A percentile compares a stretch with the other conserved stretches of the same genome.
Evolutionary conservation across 1,140 invertebrate genomes (phyloP).

Genomic region (Babylonia areolata): DNA sequence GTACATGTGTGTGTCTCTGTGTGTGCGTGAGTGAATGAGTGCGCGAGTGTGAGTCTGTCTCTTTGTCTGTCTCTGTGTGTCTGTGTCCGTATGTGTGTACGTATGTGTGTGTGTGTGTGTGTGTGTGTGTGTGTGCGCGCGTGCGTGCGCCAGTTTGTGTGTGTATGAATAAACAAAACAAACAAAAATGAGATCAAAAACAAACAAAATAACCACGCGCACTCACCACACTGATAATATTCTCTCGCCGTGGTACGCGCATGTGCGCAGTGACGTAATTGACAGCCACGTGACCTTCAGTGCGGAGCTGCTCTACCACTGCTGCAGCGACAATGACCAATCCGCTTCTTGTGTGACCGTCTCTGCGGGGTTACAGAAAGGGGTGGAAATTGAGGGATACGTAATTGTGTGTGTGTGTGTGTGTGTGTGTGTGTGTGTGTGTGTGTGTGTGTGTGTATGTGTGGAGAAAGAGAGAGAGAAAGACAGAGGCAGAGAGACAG

Average conservation of each 20-base stretch:
- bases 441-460: slow-evolving; percentile 3
- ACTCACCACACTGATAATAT: slow-evolving; percentile 17
- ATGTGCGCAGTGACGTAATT: slow-evolving; percentile 47
- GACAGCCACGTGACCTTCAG: slow-evolving; percentile 46
- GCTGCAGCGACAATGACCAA: slow-evolving; percentile 46
- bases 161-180: too few species aligned
- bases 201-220: neutral
- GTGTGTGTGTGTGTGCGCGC: neutral
- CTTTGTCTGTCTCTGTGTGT: too few species aligned
- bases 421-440: slow-evolving; percentile 19
- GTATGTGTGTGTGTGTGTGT: neutral
- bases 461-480: too few species aligned
- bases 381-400: neutral
- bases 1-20: neutral
- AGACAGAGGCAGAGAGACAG: too few species aligned
- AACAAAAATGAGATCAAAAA: too few species aligned
- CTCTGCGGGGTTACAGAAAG: slow-evolving; percentile 34
- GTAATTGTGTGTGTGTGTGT: too few species aligned
- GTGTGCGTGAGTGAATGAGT: too few species aligned
- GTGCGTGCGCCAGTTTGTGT: too few species aligned
- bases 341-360: slow-evolving; percentile 52
- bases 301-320: slow-evolving; percentile 43
- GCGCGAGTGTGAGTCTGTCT: too few species aligned
- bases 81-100: neutral
- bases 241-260: slow-evolving; percentile 36